Percentiles rank a stretch among this genome's conserved stretches.
Conservation (phyloP, 2,797 vertebrate species). For the Chiropotes sagulatus region DNA sequence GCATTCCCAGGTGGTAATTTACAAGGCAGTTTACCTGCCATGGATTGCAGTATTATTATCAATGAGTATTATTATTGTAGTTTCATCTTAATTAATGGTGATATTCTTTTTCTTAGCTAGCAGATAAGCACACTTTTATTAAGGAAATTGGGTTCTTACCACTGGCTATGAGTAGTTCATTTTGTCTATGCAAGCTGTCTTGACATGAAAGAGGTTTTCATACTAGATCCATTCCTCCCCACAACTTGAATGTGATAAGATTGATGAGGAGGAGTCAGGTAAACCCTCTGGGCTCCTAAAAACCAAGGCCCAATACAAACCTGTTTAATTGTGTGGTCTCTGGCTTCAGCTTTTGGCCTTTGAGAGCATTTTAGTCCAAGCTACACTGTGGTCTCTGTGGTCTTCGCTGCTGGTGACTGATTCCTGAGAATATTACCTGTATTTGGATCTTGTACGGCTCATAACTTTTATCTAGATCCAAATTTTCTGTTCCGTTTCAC, state of each 20-base stretch:
- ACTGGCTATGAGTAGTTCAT: neutral
- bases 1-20: neutral
- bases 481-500: constrained; percentile 4
- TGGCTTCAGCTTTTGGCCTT: constrained; percentile 15
- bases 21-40: neutral
- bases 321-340: constrained; percentile 32
- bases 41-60: neutral
- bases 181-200: constrained; percentile 11
- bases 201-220: neutral
- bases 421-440: constrained; percentile 26
- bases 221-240: neutral
- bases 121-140: neutral
- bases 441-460: neutral
- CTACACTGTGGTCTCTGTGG: constrained; percentile 34
- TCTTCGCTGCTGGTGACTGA: neutral
- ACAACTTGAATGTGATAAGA: neutral
- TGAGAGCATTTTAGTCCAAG: neutral
- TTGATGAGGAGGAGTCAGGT: neutral
- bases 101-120: neutral
- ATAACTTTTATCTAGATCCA: constrained; percentile 43
- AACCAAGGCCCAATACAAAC: neutral
- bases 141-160: neutral
- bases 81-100: constrained; percentile 11
- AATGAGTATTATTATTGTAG: neutral
- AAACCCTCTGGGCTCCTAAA: neutral